Conservation (phyloP, 2,888 invertebrate genomes). For the Sisyra terminalis region DNA sequence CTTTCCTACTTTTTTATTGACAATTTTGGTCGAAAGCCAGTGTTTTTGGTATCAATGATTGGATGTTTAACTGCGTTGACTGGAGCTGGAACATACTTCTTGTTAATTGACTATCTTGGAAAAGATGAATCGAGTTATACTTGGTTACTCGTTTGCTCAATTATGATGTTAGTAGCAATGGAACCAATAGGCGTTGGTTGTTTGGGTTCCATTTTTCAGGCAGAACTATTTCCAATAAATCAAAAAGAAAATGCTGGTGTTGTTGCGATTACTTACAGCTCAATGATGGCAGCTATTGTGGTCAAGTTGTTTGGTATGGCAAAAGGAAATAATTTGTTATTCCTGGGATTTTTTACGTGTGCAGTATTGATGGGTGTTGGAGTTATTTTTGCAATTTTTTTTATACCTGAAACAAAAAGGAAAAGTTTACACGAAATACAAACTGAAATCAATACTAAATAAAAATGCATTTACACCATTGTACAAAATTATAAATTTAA, state of each 20-base stretch:
- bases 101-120: conserved; percentile 1
- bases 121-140: conserved; percentile 20
- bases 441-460: too few relatives aligned
- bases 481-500: too few relatives aligned
- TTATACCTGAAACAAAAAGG: conserved; percentile 25
- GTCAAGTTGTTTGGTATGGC: conserved; percentile 22
- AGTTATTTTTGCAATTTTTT: conserved; percentile 18
- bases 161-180: conserved; percentile 31
- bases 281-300: conserved; percentile 23
- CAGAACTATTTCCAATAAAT: conserved; percentile 29
- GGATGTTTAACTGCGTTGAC: conserved; percentile 26
- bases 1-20: conserved; percentile 42
- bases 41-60: conserved; percentile 38
- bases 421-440: conserved; percentile 25
- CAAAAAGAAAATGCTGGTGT: conserved; percentile 30
- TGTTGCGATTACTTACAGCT: conserved; percentile 27
- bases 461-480: too few relatives aligned
- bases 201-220: conserved; percentile 30
- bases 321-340: conserved; percentile 18
- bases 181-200: conserved; percentile 34
- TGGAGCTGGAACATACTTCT: conserved; percentile 19
- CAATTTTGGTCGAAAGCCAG: conserved; percentile 42
- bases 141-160: conserved; percentile 31
- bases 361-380: conserved; percentile 13
- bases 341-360: conserved; percentile 22